These are phyloP conservation scores for Thereva nobilitata DNA, from an alignment of 2,888 invertebrate genomes.

Conservation along the genomic window DNA sequence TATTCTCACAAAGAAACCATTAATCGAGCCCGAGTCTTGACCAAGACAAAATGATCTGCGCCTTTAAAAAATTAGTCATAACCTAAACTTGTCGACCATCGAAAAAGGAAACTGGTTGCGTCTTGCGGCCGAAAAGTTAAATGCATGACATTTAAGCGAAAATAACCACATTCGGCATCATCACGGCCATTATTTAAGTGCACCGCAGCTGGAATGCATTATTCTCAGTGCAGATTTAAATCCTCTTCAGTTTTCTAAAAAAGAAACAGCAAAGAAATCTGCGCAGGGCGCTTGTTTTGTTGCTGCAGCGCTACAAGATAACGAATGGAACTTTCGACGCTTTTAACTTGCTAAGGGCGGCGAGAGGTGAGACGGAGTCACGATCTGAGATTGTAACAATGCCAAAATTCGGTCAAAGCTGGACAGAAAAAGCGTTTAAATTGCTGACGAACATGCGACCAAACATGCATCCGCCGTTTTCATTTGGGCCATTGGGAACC, in stretches of 20 bases:
- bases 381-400: background rate
- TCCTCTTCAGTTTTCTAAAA: too few relatives aligned
- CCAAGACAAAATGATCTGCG: background rate
- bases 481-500: background rate
- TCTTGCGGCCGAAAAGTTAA: background rate
- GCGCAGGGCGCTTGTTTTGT: background rate
- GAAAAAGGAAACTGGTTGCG: constrained; percentile 28
- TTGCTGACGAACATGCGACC: constrained; percentile 1
- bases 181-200: too few relatives aligned
- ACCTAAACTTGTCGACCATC: constrained; percentile 31
- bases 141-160: constrained; percentile 4
- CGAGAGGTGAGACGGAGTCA: background rate
- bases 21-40: background rate
- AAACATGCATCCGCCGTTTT: constrained; percentile 9
- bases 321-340: constrained; percentile 11
- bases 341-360: too few relatives aligned
- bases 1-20: background rate
- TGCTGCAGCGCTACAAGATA: background rate
- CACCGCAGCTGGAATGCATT: too few relatives aligned
- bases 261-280: too few relatives aligned
- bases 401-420: constrained; percentile 1
- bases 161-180: too few relatives aligned
- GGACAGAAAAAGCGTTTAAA: background rate
- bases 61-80: constrained; percentile 19
- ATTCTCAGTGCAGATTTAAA: too few relatives aligned